These are phyloP conservation scores for Actinernus sp. DNA, from an alignment of 92 coral and sea anemone genomes.

Conservation along the genomic window DNA sequence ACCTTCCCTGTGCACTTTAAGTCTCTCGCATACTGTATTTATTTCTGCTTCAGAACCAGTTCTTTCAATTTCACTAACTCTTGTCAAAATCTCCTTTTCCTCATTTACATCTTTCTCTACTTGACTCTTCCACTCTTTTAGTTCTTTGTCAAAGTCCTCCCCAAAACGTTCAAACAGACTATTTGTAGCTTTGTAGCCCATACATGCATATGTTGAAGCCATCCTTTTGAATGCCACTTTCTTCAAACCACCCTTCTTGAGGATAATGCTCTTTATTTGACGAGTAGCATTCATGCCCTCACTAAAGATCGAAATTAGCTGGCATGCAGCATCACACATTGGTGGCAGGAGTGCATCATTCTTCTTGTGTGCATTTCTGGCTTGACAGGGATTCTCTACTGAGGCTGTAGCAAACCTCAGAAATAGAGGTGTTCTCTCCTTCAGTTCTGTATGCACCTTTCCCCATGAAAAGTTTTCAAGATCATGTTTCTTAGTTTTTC, in stretches of 20 bases:
- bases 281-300: constrained; percentile 24
- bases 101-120: constrained; percentile 22
- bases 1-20: constrained; percentile 13
- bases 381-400: constrained; percentile 56
- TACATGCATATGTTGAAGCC: constrained; percentile 16
- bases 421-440: constrained; percentile 25
- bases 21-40: background rate
- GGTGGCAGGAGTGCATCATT: constrained; percentile 23
- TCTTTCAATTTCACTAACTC: too few relatives aligned
- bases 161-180: constrained; percentile 45
- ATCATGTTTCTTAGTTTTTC: too few relatives aligned
- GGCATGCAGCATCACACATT: constrained; percentile 52
- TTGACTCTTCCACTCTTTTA: constrained; percentile 14
- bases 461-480: too few relatives aligned
- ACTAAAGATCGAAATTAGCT: too few relatives aligned
- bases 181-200: constrained; percentile 43
- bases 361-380: constrained; percentile 43
- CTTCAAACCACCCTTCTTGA: constrained; percentile 61
- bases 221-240: constrained; percentile 37
- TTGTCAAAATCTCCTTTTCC: too few relatives aligned
- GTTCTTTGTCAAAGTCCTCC: constrained; percentile 27
- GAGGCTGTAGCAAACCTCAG: constrained; percentile 9
- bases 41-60: background rate
- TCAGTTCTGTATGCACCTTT: constrained; percentile 17
- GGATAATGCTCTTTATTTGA: constrained; percentile 14